Evolutionary conservation across 2,797 vertebrate genomes (phyloP).

Genomic region (Staurois parvus): DNA sequence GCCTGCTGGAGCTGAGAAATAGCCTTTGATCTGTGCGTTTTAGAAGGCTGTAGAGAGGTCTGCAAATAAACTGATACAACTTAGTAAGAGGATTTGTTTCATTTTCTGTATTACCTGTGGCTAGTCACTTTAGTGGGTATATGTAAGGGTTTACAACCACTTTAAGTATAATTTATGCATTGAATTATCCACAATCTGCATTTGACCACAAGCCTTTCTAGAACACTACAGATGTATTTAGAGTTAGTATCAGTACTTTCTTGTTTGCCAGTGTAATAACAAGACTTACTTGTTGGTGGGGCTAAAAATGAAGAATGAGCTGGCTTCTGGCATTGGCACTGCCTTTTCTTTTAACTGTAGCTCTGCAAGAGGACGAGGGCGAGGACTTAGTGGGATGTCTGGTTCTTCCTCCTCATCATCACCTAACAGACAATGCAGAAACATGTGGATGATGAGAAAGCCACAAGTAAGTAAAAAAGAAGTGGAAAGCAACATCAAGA

Average conservation of each 20-base stretch:
- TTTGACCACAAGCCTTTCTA: too few species aligned
- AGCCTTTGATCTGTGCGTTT: too few species aligned
- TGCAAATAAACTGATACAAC: too few species aligned
- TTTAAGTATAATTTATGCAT: too few species aligned
- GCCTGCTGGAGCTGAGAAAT: too few species aligned
- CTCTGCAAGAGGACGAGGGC: conserved; percentile 94
- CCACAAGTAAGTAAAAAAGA: not conserved
- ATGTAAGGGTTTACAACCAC: too few species aligned
- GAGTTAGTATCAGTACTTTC: not conserved
- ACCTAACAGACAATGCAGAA: conserved; percentile 73
- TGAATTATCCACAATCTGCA: too few species aligned
- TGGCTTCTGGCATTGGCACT: conserved; percentile 93
- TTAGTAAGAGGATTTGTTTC: too few species aligned
- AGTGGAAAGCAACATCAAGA: not conserved
- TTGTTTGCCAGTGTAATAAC: not conserved
- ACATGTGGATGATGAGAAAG: not conserved
- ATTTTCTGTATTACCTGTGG: too few species aligned
- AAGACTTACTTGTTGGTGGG: conserved; percentile 92
- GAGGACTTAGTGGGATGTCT: conserved; percentile 91
- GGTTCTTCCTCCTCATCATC: conserved; percentile 98
- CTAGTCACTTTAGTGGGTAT: too few species aligned
- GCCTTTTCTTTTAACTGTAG: conserved; percentile 97
- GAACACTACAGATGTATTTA: too few species aligned
- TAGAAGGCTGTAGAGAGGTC: too few species aligned
- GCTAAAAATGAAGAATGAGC: conserved; percentile 96